Percentiles rank a stretch among this genome's conserved stretches.
Evolutionary conservation across 2,113 vertebrate genomes (phyloP).

Genomic region (Glaucomys volans): DNA sequence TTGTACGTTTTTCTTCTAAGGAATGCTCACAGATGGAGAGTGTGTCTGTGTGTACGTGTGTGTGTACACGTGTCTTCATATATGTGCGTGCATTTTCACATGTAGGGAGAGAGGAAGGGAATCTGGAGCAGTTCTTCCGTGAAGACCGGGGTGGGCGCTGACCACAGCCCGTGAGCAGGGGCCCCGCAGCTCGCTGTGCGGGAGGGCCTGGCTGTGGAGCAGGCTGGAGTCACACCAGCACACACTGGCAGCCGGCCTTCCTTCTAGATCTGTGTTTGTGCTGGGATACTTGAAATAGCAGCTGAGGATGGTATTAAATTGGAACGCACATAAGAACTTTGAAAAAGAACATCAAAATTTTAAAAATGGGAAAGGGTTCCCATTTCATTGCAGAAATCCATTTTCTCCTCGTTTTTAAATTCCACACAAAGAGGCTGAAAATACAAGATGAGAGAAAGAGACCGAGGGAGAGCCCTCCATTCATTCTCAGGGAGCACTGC

Average conservation of each 20-base stretch:
- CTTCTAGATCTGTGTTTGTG: not conserved
- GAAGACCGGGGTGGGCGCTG: not conserved
- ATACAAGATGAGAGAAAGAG: too few species aligned
- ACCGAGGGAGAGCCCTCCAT: not conserved
- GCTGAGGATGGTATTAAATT: rapidly evolving
- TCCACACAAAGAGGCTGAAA: not conserved
- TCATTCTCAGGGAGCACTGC: not conserved
- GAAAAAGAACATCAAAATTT: not conserved
- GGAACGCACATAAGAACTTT: not conserved
- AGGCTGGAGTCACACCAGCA: not conserved
- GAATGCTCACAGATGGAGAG: constrained; percentile 25
- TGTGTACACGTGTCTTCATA: not conserved
- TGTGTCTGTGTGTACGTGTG: not conserved
- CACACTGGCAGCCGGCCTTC: not conserved
- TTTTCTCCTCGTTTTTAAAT: not conserved
- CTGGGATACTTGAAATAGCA: not conserved
- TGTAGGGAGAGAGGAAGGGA: not conserved
- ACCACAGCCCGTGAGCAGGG: not conserved
- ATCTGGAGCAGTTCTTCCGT: constrained; percentile 42
- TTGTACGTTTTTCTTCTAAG: constrained; percentile 57
- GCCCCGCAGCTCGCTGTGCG: not conserved
- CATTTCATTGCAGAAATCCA: constrained; percentile 23
- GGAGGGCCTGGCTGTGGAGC: rapidly evolving
- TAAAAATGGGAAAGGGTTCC: not conserved
- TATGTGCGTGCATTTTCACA: not conserved